These are phyloP conservation scores for Astropecten irregularis DNA, from an alignment of 53 echinoderm and acorn worm genomes.

Conservation along the genomic window DNA sequence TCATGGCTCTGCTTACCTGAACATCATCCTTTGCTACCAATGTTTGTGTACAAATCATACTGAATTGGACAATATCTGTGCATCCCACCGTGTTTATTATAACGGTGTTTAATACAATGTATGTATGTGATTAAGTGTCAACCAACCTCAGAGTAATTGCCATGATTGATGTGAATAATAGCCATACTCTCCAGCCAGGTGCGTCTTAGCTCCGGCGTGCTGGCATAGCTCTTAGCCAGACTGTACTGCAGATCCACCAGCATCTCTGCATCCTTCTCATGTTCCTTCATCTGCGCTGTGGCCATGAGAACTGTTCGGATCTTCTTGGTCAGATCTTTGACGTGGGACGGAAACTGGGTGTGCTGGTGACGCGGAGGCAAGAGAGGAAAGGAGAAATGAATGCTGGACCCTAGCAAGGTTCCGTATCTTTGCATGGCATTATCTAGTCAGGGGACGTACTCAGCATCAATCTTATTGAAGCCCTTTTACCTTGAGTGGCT, in stretches of 20 bases:
- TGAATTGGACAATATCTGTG: too few relatives aligned
- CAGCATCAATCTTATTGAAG: too few relatives aligned
- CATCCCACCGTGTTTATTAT: too few relatives aligned
- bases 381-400: neutral
- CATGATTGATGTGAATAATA: conserved; percentile 85
- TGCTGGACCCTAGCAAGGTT: too few relatives aligned
- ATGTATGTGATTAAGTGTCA: too few relatives aligned
- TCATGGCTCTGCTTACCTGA: too few relatives aligned
- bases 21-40: too few relatives aligned
- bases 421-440: too few relatives aligned
- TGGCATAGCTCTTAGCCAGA: conserved; percentile 94
- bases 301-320: conserved; percentile 99
- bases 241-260: conserved; percentile 97
- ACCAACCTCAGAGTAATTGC: conserved; percentile 95
- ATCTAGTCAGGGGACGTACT: too few relatives aligned
- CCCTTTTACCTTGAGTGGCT: too few relatives aligned
- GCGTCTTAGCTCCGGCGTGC: conserved; percentile 90
- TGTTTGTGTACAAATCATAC: too few relatives aligned
- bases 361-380: conserved; percentile 69
- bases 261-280: conserved; percentile 99
- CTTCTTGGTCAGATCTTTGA: conserved; percentile 98
- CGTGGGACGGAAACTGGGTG: conserved; percentile 92
- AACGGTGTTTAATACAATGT: too few relatives aligned
- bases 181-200: conserved; percentile 99
- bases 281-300: conserved; percentile 97